Percentiles rank a stretch among this genome's conserved stretches.
These are phyloP conservation scores for Tolmerus cingulatus DNA, from an alignment of 2,888 invertebrate genomes.

Conservation along the genomic window DNA sequence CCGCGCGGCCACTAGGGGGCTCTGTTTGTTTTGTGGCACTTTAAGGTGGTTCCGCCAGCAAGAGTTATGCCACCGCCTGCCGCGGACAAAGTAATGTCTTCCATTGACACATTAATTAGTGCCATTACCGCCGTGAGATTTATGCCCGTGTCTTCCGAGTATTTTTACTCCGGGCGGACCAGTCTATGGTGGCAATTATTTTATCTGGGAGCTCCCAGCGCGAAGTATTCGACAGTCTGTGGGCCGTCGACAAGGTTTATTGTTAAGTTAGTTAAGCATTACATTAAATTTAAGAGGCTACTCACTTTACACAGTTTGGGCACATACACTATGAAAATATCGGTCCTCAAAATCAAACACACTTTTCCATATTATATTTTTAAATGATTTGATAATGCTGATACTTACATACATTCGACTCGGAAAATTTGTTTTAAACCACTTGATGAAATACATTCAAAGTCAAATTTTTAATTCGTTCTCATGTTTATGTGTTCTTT, in stretches of 20 bases:
- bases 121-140: conserved; percentile 23
- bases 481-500: too few species aligned
- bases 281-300: not conserved
- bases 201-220: not conserved
- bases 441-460: too few species aligned
- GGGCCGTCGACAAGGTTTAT: not conserved
- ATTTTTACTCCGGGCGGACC: not conserved
- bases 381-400: too few species aligned
- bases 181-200: conserved; percentile 5
- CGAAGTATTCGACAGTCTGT: not conserved
- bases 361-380: too few species aligned
- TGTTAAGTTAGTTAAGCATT: not conserved
- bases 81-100: conserved; percentile 16
- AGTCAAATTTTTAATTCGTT: too few species aligned
- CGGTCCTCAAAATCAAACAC: too few species aligned
- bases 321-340: too few species aligned
- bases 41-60: not conserved
- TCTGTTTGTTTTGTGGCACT: not conserved
- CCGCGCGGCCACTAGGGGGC: not conserved
- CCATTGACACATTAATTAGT: conserved; percentile 39
- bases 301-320: too few species aligned
- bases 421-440: too few species aligned
- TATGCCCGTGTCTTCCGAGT: not conserved
- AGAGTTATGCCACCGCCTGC: not conserved
- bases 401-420: too few species aligned